phyloP scores from a whole-genome alignment of 2,797 vertebrate species.

The Catharus ustulatus region DNA sequence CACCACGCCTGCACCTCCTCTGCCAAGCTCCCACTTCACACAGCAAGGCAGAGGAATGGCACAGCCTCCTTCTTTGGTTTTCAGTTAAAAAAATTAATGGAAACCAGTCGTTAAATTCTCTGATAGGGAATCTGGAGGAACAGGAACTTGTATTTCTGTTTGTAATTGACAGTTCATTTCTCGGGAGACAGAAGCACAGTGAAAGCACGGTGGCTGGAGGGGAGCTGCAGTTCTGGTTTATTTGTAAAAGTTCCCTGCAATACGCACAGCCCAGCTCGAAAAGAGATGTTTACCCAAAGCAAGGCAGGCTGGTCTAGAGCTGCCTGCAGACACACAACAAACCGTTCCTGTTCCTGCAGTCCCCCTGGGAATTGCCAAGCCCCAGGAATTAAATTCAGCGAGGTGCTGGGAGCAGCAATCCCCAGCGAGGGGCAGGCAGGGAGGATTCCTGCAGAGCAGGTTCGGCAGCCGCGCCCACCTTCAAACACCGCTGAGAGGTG shows the following conservation, averaged over 20 bases:
- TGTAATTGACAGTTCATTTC: too few species aligned
- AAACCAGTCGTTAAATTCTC: not conserved
- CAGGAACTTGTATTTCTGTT: not conserved
- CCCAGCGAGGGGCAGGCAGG: accelerated
- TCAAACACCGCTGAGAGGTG: too few species aligned
- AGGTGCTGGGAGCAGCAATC: not conserved
- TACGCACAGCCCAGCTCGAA: accelerated
- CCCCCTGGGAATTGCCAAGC: accelerated
- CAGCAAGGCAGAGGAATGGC: too few species aligned
- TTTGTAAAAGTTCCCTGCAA: accelerated
- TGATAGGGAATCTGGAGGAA: not conserved
- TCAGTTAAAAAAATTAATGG: too few species aligned
- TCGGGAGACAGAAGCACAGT: not conserved
- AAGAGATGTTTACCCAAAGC: not conserved
- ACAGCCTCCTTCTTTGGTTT: not conserved
- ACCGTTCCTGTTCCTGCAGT: accelerated
- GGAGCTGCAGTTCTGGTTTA: accelerated
- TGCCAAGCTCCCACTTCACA: not conserved
- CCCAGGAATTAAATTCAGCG: accelerated
- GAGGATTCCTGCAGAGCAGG: too few species aligned
- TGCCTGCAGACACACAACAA: not conserved
- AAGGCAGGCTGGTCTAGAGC: not conserved
- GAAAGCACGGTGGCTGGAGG: accelerated
- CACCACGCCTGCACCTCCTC: too few species aligned
- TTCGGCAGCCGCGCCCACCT: too few species aligned